phyloP scores from a whole-genome alignment of 1,140 invertebrate genomes.

The Arion vulgaris region DNA sequence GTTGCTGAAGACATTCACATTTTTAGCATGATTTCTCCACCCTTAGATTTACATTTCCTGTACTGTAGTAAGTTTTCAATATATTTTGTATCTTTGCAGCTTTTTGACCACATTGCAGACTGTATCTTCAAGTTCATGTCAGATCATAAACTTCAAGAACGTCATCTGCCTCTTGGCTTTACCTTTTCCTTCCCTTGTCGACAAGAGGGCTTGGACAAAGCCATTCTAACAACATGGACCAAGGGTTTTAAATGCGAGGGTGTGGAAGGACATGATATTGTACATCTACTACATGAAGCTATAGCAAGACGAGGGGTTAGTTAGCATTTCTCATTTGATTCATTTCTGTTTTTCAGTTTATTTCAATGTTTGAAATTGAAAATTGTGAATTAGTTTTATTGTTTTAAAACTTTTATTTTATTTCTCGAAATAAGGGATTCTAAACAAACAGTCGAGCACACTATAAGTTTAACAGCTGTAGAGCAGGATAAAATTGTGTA shows the following conservation, averaged over 20 bases:
- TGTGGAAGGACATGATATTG: constrained; percentile 91
- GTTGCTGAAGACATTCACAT: too few species aligned
- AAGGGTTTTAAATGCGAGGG: constrained; percentile 93
- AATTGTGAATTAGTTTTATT: too few species aligned
- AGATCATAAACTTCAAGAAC: constrained; percentile 81
- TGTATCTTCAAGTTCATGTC: constrained; percentile 95
- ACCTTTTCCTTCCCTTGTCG: constrained; percentile 98
- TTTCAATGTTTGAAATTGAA: too few species aligned
- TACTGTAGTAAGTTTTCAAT: not conserved
- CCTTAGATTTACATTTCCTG: not conserved
- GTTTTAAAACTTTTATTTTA: too few species aligned
- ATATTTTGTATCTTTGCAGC: constrained; percentile 63
- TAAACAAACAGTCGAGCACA: too few species aligned
- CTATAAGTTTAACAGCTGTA: too few species aligned
- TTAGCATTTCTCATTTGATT: not conserved
- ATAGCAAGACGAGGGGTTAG: constrained; percentile 78
- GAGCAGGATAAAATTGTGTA: too few species aligned
- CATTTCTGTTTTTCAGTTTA: too few species aligned
- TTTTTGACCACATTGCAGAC: constrained; percentile 99
- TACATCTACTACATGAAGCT: constrained; percentile 85
- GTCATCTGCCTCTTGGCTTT: constrained; percentile 93
- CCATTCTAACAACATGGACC: constrained; percentile 94
- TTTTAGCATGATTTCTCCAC: too few species aligned
- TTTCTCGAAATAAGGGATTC: too few species aligned
- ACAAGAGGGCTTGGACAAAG: constrained; percentile 92